Percentiles rank a stretch among this genome's conserved stretches.
These are phyloP conservation scores for Nothocercus julius DNA, from an alignment of 2,113 vertebrate species.

Conservation along the genomic window DNA sequence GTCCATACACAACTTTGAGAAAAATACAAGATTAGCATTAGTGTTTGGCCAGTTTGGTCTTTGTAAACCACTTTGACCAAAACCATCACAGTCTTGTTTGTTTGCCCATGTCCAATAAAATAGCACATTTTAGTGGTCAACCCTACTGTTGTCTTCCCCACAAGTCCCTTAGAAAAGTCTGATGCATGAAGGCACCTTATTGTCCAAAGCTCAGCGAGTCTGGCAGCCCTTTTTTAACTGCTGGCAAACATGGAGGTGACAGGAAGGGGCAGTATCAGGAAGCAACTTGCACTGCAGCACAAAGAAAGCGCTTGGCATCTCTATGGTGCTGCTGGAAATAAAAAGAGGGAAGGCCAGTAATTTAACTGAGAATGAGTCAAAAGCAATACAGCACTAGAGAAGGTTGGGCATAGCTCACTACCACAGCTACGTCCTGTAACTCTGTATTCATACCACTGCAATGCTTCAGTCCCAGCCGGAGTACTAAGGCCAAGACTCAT, in stretches of 20 bases:
- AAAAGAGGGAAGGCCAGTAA: neutral
- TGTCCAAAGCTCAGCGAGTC: neutral
- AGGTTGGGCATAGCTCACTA: neutral
- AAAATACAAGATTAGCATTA: neutral
- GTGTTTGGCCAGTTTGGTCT: neutral
- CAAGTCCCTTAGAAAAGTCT: neutral
- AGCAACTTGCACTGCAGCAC: neutral
- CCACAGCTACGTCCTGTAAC: neutral
- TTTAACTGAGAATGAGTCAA: neutral
- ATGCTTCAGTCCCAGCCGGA: neutral
- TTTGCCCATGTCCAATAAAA: slow-evolving; percentile 30
- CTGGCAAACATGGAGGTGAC: neutral
- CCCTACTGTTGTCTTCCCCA: neutral
- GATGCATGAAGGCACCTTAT: neutral
- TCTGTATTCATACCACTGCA: neutral
- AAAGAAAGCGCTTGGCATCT: neutral
- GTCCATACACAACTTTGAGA: neutral
- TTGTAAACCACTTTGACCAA: neutral
- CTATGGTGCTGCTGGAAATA: neutral
- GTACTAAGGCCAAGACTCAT: neutral
- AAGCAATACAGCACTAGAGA: neutral
- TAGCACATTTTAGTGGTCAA: neutral
- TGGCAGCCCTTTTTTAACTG: neutral
- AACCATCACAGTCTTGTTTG: neutral
- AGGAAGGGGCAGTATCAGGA: neutral